phyloP scores from a whole-genome alignment of 2,113 vertebrate species.

The Grammomys surdaster region DNA sequence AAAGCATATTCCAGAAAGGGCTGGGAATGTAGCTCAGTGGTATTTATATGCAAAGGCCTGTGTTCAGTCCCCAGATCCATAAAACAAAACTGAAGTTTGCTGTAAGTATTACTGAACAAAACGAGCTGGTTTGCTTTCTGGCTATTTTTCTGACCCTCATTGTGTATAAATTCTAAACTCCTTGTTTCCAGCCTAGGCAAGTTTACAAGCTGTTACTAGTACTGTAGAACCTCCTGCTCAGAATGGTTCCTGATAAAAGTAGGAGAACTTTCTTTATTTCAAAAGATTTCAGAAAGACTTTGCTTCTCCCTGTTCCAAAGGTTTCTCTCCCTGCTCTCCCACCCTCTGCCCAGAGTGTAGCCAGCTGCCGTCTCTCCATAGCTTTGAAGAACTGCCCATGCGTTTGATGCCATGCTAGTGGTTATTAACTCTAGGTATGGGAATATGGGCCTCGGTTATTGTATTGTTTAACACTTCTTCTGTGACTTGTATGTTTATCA shows the following conservation, averaged over 20 bases:
- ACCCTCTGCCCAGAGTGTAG: background rate
- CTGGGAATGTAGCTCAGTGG: background rate
- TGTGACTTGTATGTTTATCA: background rate
- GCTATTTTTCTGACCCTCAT: slow-evolving; percentile 57
- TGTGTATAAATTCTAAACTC: slow-evolving; percentile 57
- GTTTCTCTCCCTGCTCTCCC: background rate
- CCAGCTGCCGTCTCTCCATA: background rate
- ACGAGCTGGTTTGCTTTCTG: slow-evolving; percentile 44
- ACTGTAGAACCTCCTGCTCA: slow-evolving; percentile 59
- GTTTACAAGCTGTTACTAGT: slow-evolving; percentile 60
- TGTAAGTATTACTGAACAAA: slow-evolving; percentile 42
- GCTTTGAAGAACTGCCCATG: background rate
- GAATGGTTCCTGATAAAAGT: slow-evolving; percentile 67
- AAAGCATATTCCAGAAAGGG: background rate
- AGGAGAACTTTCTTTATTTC: slow-evolving; percentile 40
- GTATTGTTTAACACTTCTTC: background rate
- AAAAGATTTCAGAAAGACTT: slow-evolving; percentile 49
- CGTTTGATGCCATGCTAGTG: background rate
- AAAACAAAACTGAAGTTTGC: background rate
- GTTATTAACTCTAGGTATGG: slow-evolving; percentile 8
- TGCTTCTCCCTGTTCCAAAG: background rate
- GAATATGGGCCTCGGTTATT: background rate
- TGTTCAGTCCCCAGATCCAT: background rate
- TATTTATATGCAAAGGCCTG: background rate
- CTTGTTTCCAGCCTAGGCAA: slow-evolving; percentile 26